These are phyloP conservation scores for Junonia oenone DNA, from an alignment of 2,888 invertebrate species.

Conservation along the genomic window DNA sequence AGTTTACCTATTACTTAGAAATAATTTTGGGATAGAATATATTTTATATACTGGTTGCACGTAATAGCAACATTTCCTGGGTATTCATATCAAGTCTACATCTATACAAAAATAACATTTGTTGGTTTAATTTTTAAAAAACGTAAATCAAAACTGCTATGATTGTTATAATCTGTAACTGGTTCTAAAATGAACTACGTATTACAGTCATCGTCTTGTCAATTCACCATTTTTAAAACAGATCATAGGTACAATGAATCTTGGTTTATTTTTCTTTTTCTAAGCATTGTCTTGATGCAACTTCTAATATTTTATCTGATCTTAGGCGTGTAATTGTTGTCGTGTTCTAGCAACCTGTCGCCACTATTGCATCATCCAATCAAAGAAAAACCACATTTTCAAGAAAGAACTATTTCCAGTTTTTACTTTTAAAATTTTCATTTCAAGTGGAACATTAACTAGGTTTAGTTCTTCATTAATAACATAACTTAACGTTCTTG, in stretches of 20 bases:
- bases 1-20: too few relatives aligned
- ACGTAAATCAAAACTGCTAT: neutral
- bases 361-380: conserved; percentile 18
- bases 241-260: too few relatives aligned
- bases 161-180: neutral
- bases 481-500: neutral
- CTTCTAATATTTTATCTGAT: neutral
- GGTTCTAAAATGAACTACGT: too few relatives aligned
- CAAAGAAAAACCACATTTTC: conserved; percentile 9
- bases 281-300: neutral
- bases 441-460: neutral
- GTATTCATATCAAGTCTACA: neutral
- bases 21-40: too few relatives aligned
- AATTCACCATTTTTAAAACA: too few relatives aligned
- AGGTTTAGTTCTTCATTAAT: neutral
- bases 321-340: neutral
- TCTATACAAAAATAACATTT: too few relatives aligned
- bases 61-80: too few relatives aligned
- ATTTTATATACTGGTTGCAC: too few relatives aligned
- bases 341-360: conserved; percentile 7
- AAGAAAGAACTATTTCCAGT: conserved; percentile 4
- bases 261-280: too few relatives aligned
- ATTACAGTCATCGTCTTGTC: too few relatives aligned
- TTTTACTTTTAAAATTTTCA: conserved; percentile 4
- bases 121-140: too few relatives aligned